Evolutionary conservation across 2,797 vertebrate species (phyloP).

Genomic region (Sebastiscus tertius): DNA sequence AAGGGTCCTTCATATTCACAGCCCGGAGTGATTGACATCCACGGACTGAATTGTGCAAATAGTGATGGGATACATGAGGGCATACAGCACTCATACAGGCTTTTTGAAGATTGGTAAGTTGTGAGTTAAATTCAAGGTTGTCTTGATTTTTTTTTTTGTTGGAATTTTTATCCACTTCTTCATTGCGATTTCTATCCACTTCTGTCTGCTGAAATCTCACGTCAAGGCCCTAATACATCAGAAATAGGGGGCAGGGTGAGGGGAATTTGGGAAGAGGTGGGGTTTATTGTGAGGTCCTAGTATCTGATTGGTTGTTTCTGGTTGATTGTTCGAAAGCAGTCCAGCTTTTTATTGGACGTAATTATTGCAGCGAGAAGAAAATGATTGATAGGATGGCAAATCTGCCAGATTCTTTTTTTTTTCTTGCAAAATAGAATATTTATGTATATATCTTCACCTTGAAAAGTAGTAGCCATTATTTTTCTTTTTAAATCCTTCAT

Average conservation of each 20-base stretch:
- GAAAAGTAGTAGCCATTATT: slow-evolving; percentile 81
- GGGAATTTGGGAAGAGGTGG: slow-evolving; percentile 37
- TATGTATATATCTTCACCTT: slow-evolving; percentile 86
- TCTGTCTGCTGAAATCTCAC: slow-evolving; percentile 28
- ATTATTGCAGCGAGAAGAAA: slow-evolving; percentile 83
- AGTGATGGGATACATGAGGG: slow-evolving; percentile 51
- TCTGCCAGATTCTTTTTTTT: slow-evolving; percentile 70
- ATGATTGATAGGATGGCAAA: slow-evolving; percentile 77
- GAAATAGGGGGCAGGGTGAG: slow-evolving; percentile 16
- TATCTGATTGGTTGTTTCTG: slow-evolving; percentile 68
- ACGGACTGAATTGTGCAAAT: slow-evolving; percentile 78
- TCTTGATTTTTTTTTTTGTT: not conserved
- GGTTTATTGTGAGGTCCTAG: slow-evolving; percentile 67
- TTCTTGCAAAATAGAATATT: slow-evolving; percentile 85
- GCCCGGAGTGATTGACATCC: slow-evolving; percentile 64
- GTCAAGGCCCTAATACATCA: slow-evolving; percentile 35
- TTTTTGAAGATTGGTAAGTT: slow-evolving; percentile 29
- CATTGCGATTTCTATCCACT: slow-evolving; percentile 4
- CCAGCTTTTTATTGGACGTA: slow-evolving; percentile 71
- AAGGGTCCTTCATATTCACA: slow-evolving; percentile 74
- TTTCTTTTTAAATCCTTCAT: slow-evolving; percentile 77
- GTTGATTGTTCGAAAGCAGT: slow-evolving; percentile 84
- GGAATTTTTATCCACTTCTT: slow-evolving; percentile 10
- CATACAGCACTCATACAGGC: slow-evolving; percentile 23
- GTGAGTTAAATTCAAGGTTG: slow-evolving; percentile 28